Percentiles rank a stretch among this genome's conserved stretches.
Conservation (phyloP, 2,888 invertebrate species). For the Lepetodrilus schrolli region DNA sequence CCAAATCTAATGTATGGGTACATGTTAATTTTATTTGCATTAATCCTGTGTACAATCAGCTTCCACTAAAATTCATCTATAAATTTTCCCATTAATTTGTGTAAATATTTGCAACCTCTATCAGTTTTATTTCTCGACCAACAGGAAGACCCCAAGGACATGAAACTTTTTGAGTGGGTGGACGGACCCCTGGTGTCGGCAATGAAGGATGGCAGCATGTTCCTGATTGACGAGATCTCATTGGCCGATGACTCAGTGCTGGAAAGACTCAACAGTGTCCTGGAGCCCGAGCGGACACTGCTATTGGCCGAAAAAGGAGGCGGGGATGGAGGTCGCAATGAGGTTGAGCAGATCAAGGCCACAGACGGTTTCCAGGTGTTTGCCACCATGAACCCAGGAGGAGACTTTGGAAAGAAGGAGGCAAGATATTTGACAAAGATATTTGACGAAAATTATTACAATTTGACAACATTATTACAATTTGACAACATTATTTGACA, state of each 20-base stretch:
- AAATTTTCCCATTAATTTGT: no score
- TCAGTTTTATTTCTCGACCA: neutral
- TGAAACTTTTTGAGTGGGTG: slow-evolving; percentile 92
- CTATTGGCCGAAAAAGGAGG: slow-evolving; percentile 89
- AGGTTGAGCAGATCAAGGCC: slow-evolving; percentile 76
- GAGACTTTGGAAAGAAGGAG: slow-evolving; percentile 99
- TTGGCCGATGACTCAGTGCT: slow-evolving; percentile 98
- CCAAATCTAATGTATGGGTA: no score
- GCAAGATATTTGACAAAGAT: no score
- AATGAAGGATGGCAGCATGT: slow-evolving; percentile 90
- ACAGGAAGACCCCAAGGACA: slow-evolving; percentile 36
- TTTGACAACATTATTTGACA: no score
- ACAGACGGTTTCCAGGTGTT: slow-evolving; percentile 88
- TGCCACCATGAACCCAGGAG: slow-evolving; percentile 99
- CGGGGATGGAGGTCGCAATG: slow-evolving; percentile 74
- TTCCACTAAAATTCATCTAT: no score
- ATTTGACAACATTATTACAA: no score
- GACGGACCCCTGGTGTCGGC: slow-evolving; percentile 95
- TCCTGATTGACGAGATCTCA: slow-evolving; percentile 98
- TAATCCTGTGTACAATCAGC: no score
- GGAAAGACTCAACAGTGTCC: slow-evolving; percentile 95
- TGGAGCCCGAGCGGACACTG: slow-evolving; percentile 93
- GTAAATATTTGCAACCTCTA: neutral
- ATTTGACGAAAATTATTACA: no score
- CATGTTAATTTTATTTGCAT: no score